phyloP scores from a whole-genome alignment of 2,888 invertebrate species.

The Biston stratarius region DNA sequence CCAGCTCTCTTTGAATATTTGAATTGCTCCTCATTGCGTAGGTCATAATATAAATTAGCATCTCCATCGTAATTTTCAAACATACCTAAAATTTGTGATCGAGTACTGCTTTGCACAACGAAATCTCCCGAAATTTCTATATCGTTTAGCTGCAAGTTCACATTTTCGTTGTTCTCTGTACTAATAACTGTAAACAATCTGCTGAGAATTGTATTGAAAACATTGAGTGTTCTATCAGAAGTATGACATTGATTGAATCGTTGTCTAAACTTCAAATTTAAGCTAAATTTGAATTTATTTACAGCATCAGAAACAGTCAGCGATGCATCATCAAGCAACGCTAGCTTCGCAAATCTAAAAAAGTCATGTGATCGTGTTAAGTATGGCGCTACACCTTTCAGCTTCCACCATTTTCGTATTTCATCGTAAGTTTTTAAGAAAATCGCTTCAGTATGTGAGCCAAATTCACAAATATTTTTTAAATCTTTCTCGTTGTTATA shows the following conservation, averaged over 20 bases:
- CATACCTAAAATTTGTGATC: neutral
- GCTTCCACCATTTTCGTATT: slow-evolving; percentile 7
- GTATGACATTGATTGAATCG: too few relatives aligned
- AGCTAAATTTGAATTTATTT: neutral
- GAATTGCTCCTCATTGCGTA: neutral
- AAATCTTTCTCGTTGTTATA: slow-evolving; percentile 47
- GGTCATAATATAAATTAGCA: neutral
- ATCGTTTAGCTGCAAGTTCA: slow-evolving; percentile 33
- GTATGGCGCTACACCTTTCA: neutral
- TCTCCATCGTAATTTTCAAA: neutral
- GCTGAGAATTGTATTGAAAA: neutral
- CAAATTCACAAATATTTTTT: slow-evolving; percentile 48
- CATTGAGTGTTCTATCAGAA: neutral
- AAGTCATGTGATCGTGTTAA: neutral
- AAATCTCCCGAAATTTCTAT: neutral
- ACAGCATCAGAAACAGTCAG: neutral
- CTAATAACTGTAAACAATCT: neutral
- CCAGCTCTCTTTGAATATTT: slow-evolving; percentile 37
- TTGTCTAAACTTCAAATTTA: neutral
- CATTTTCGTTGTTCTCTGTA: slow-evolving; percentile 23
- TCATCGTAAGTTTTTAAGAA: neutral
- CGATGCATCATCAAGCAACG: neutral
- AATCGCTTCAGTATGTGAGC: slow-evolving; percentile 46
- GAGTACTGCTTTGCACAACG: too few relatives aligned
- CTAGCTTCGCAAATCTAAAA: neutral